Evolutionary conservation across 2,113 vertebrate genomes (phyloP), one percentile per base, ranked within the genome.

Genomic region (Apeltes quadracus): DNA sequence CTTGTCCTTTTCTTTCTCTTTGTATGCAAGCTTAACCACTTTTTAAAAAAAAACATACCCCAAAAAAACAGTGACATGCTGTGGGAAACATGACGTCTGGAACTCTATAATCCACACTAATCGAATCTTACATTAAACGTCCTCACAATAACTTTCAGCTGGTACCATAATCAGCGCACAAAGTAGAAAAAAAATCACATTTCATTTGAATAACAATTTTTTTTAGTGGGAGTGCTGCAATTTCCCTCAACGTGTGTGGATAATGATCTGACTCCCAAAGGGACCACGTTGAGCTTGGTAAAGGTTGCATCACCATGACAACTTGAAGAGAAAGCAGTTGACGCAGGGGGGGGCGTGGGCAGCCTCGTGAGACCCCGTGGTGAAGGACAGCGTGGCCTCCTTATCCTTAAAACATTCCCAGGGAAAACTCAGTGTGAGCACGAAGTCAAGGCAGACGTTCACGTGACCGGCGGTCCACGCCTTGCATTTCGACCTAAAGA

Each of bases 171-270:
- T 41, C n/a, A 18, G 29, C 32, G 16, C 38, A 61, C 58, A 61
- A 41, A 25, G 36, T 61, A 38, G 10, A 43, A 51, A 29, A 61
- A 27, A 56, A 48, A 75, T 84, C 41, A 81, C 73, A 64, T 86
- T 86, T 70, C n/a, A 92, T 91, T 90, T 91, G 87, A 91, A 89
- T 91, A 84, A 78, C 86, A 92, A 89, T 90, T 83, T 81, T 77
- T 88, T 88, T 89, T 88, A 85, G 84, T 78, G 78, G 63, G 73
- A 82, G 75, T 73, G 74, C 71, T 78, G 80, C 83, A 79, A 87
- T 89, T 89, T 84, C 74, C 61, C 76, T 64, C 51, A 58, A 85
- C 38, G 54, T 78, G 76, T 78, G 74, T 18, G 48, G 79, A 82
- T 90, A 88, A 86, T 78, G 78, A 87, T 89, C 71, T 61, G 78